Evolutionary conservation across 2,888 invertebrate species (phyloP).

Genomic region (Apodemia arnacis): DNA sequence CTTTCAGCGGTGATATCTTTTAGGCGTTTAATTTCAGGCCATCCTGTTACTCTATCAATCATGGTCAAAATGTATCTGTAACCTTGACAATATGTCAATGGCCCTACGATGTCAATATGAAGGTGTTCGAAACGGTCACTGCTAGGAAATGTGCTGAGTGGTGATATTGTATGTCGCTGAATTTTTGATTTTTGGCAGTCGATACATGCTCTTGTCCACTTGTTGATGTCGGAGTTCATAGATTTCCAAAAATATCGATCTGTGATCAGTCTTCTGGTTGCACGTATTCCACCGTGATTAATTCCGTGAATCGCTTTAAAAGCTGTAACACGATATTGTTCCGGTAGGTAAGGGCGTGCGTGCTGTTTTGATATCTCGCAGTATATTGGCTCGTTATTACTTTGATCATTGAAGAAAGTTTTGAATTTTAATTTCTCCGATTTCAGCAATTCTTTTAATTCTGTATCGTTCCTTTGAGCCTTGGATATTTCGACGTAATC

Average conservation of each 20-base stretch:
- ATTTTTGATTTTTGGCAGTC: slow-evolving; percentile 41
- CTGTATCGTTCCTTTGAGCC: slow-evolving; percentile 38
- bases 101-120: slow-evolving; percentile 60
- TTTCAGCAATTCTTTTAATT: slow-evolving; percentile 26
- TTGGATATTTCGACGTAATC: slow-evolving; percentile 48
- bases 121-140: slow-evolving; percentile 48
- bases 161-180: slow-evolving; percentile 59
- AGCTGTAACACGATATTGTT: slow-evolving; percentile 2
- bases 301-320: slow-evolving; percentile 17
- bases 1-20: slow-evolving; percentile 80
- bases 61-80: slow-evolving; percentile 63
- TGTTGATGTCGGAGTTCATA: slow-evolving; percentile 63
- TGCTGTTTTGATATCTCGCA: not conserved
- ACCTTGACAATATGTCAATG: slow-evolving; percentile 74
- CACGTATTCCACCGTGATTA: slow-evolving; percentile 27
- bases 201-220: slow-evolving; percentile 57
- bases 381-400: not conserved
- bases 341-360: not conserved
- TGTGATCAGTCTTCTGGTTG: slow-evolving; percentile 43
- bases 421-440: not conserved
- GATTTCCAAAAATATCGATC: slow-evolving; percentile 59
- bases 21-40: slow-evolving; percentile 64
- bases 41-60: slow-evolving; percentile 58
- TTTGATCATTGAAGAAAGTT: not conserved
- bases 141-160: slow-evolving; percentile 42